A percentile compares a stretch with the other conserved stretches of the same genome.
Conservation (phyloP, 64 coral and sea anemone genomes). For the Orbicella faveolata region DNA sequence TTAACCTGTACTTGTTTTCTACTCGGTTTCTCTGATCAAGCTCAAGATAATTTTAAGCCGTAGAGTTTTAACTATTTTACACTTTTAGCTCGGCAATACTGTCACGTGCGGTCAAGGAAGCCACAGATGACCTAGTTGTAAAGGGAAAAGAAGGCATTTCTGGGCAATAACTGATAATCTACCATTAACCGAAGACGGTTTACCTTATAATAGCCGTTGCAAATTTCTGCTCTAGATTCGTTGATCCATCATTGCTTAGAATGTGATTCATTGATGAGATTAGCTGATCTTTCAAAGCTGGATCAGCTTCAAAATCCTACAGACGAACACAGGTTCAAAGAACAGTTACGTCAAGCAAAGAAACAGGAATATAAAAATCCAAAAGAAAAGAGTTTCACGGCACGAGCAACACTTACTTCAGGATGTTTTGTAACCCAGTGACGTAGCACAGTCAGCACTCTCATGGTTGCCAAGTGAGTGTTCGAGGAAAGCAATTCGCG, state of each 20-base stretch:
- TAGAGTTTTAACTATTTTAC: too few species aligned
- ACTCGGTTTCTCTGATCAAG: too few species aligned
- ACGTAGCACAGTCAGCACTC: constrained; percentile 85
- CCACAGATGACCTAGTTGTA: too few species aligned
- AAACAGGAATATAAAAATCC: neutral
- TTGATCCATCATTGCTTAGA: constrained; percentile 62
- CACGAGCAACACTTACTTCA: constrained; percentile 44
- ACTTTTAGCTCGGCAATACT: too few species aligned
- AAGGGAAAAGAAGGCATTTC: too few species aligned
- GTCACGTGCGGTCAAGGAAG: too few species aligned
- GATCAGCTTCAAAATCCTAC: constrained; percentile 80
- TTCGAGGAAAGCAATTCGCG: constrained; percentile 76
- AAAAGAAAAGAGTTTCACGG: neutral
- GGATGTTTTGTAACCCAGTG: constrained; percentile 97
- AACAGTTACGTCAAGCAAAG: neutral
- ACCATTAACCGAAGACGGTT: neutral
- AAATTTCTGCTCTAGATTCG: constrained; percentile 85
- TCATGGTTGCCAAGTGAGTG: constrained; percentile 77
- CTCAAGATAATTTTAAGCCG: too few species aligned
- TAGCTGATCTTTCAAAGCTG: constrained; percentile 63
- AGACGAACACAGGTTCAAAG: neutral
- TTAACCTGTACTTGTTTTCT: too few species aligned
- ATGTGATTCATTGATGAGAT: constrained; percentile 84
- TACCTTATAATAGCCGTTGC: constrained; percentile 81
- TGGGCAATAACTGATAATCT: too few species aligned